Conservation (phyloP, 2,888 invertebrate genomes). For the Philereme transversata region DNA sequence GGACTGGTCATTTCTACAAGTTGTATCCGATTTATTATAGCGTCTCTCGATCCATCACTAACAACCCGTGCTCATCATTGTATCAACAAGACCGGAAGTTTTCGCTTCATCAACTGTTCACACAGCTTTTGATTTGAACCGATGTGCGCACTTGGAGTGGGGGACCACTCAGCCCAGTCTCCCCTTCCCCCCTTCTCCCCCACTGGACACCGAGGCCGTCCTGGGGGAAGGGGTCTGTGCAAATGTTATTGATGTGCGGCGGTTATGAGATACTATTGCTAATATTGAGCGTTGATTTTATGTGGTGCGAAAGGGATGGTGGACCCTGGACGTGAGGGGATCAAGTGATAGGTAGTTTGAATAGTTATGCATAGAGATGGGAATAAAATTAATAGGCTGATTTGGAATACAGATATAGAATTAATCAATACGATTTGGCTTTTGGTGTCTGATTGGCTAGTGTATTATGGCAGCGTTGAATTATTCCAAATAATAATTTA, state of each 20-base stretch:
- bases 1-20: not conserved
- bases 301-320: slow-evolving; percentile 41
- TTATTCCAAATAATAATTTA: not conserved
- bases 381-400: slow-evolving; percentile 29
- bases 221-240: slow-evolving; percentile 49
- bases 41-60: slow-evolving; percentile 20
- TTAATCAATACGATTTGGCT: slow-evolving; percentile 22
- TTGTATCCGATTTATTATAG: not conserved
- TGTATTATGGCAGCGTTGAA: slow-evolving; percentile 1
- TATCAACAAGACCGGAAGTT: slow-evolving; percentile 50
- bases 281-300: slow-evolving; percentile 56
- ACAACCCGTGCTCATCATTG: slow-evolving; percentile 36
- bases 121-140: slow-evolving; percentile 58
- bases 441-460: slow-evolving; percentile 16
- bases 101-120: slow-evolving; percentile 56
- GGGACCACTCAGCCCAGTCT: slow-evolving; percentile 33
- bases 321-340: slow-evolving; percentile 17
- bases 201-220: slow-evolving; percentile 21
- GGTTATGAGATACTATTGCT: slow-evolving; percentile 57
- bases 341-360: slow-evolving; percentile 15
- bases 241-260: slow-evolving; percentile 57
- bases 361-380: slow-evolving; percentile 21
- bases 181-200: slow-evolving; percentile 18
- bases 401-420: slow-evolving; percentile 25
- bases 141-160: slow-evolving; percentile 57